Evolutionary conservation across 2,888 invertebrate species (phyloP), one percentile per base, ranked within the genome.

Genomic region (Anodontia alba): DNA sequence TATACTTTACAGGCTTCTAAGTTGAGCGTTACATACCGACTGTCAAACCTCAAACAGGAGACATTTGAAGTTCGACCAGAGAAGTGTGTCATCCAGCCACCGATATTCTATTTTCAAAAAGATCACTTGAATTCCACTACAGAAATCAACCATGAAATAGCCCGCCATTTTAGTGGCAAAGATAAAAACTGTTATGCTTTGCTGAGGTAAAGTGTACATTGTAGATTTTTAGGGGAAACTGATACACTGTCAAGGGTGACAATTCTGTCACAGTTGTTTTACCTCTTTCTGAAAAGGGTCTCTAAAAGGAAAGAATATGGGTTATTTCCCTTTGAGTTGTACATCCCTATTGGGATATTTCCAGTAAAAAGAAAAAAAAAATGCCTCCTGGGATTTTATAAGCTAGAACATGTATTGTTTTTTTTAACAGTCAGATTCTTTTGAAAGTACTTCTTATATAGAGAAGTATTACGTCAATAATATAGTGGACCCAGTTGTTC

Each of bases 111-210:
- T 79, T 88, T 93, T 51, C 89, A 90, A 36, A 73, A 86, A 51
- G 88, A 91, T 8, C 83, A 88, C 73, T 78, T 90, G 7, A 77
- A 78, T 10, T 83, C 86, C 7, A 79, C 78, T 42, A 20, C 54
- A 0, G 91, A 92, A 12, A 89, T 93, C 78, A 90, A 90, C 87
- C 74, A 82, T 42, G 92, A 91, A 71, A 82, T 93, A 5, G 91
- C 93, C 7, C 84, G 86, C 23, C 90, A 84, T 80, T 92, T 93
- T 80, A 86, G 86, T 46, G 31, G 46, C 10, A 83, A 83, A 29
- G 80, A 86, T 54, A 62, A 31, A 36, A 70, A 69, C 29, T 86
- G 86, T 33, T 72, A 79, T 67, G 69, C 68, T 33, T 17, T 57
- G 10, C 70, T 86, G 5, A 83, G 83, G 83, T 83, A 54, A 38